Evolutionary conservation across 2,113 vertebrate species (phyloP).

Genomic region (Sula dactylatra): DNA sequence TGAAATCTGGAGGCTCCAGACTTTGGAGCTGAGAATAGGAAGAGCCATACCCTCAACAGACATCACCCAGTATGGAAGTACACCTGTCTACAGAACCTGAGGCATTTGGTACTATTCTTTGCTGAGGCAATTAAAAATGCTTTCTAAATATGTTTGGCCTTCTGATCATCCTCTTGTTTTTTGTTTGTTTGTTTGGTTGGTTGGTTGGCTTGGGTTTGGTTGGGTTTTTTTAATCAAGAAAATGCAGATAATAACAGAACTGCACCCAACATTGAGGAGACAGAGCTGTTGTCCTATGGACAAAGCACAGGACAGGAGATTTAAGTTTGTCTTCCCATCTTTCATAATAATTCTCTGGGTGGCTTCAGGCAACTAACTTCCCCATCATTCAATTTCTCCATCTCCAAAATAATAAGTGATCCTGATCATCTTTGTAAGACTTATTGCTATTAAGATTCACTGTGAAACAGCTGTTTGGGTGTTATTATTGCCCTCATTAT

Average conservation of each 20-base stretch:
- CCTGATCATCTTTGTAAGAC: background rate
- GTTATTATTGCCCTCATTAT: background rate
- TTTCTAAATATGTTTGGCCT: no score
- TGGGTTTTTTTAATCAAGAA: no score
- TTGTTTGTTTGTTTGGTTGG: no score
- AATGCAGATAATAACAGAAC: background rate
- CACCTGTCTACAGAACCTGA: background rate
- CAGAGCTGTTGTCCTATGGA: background rate
- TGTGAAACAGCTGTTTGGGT: background rate
- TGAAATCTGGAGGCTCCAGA: background rate
- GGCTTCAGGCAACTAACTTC: background rate
- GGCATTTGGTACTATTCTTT: background rate
- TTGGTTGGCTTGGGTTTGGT: no score
- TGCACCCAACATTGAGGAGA: slow-evolving; percentile 1
- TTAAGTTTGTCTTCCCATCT: background rate
- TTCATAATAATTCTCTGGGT: background rate
- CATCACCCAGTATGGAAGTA: background rate
- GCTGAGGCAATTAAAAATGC: background rate
- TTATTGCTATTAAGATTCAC: background rate
- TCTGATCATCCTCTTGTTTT: no score
- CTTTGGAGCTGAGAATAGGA: background rate
- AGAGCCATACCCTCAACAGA: background rate
- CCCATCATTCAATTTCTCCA: background rate
- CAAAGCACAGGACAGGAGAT: background rate
- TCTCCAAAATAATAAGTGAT: background rate